Conservation (phyloP, 2,888 invertebrate genomes). For the Sepiola atlantica region DNA sequence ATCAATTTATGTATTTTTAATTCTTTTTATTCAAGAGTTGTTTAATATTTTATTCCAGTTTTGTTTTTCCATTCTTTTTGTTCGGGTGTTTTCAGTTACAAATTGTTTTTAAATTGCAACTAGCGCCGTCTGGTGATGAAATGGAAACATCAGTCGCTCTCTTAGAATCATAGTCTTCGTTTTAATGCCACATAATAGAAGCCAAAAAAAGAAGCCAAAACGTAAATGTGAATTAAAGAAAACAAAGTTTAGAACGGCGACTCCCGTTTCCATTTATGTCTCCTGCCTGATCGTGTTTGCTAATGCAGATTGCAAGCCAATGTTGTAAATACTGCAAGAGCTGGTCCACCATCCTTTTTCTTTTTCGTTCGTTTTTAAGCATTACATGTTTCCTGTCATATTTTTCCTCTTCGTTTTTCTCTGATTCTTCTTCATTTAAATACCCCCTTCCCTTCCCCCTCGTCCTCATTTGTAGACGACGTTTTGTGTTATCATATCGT, state of each 20-base stretch:
- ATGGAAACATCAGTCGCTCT: neutral
- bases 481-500: neutral
- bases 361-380: neutral
- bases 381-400: neutral
- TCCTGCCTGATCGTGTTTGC: neutral
- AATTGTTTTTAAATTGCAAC: slow-evolving; percentile 19
- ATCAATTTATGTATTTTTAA: neutral
- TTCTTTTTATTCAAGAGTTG: too few relatives aligned
- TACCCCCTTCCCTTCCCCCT: neutral
- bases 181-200: neutral
- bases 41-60: neutral
- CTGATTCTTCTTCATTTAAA: too few relatives aligned
- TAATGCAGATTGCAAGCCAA: neutral
- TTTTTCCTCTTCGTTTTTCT: neutral
- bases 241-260: neutral
- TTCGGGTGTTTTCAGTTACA: neutral
- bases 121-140: neutral
- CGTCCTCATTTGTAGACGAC: neutral
- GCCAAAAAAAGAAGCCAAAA: neutral
- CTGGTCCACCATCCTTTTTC: neutral
- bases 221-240: neutral
- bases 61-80: neutral
- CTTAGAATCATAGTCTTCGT: neutral
- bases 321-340: neutral
- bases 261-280: neutral